phyloP scores from a whole-genome alignment of 2,113 vertebrate species.

The Puntigrus tetrazona region DNA sequence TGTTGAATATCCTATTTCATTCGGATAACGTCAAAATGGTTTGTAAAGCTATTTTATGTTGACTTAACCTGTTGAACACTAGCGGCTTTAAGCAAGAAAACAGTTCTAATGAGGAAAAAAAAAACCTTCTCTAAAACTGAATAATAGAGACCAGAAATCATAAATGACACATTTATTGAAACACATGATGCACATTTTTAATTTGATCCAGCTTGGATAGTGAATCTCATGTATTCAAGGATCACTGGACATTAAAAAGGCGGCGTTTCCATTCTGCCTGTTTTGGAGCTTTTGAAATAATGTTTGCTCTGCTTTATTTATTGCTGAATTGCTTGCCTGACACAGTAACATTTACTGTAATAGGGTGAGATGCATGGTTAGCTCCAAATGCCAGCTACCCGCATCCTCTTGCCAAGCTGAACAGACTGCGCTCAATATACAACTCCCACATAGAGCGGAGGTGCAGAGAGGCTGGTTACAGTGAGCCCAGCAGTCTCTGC shows the following conservation, averaged over 20 bases:
- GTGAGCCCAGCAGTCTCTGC: slow-evolving; percentile 28
- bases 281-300: slow-evolving; percentile 21
- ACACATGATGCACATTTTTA: background rate
- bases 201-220: background rate
- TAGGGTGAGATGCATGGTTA: slow-evolving; percentile 32
- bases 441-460: slow-evolving; percentile 43
- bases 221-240: background rate
- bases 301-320: slow-evolving; percentile 16
- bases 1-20: background rate
- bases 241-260: background rate
- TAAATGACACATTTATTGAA: background rate
- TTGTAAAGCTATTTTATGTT: background rate
- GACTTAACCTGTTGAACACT: background rate
- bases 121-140: background rate
- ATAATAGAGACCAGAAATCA: background rate
- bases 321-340: slow-evolving; percentile 37
- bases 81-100: no score
- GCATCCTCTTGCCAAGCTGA: slow-evolving; percentile 31
- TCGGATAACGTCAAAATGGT: background rate
- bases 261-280: slow-evolving; percentile 1
- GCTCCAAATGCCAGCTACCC: slow-evolving; percentile 31
- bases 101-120: background rate
- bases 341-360: slow-evolving; percentile 21
- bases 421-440: slow-evolving; percentile 38
- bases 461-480: slow-evolving; percentile 6